Evolutionary conservation across 2,888 invertebrate genomes (phyloP).

Genomic region (Drymonia ruficornis): DNA sequence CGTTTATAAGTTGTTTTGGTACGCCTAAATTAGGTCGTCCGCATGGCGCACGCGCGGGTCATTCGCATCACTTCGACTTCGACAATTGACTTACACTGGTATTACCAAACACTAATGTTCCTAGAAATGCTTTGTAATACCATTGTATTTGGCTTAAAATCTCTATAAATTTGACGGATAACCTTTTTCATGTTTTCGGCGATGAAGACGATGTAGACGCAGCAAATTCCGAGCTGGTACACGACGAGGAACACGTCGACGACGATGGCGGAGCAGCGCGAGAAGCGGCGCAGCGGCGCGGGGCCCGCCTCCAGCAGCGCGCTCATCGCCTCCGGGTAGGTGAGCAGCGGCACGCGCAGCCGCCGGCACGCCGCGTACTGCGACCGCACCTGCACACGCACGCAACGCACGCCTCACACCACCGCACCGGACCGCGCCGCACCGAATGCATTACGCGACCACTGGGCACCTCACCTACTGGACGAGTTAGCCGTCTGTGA

Average conservation of each 20-base stretch:
- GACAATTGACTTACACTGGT: no score
- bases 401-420: not conserved
- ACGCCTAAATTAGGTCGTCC: no score
- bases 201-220: conserved; percentile 97
- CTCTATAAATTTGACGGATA: no score
- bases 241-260: conserved; percentile 89
- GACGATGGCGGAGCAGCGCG: conserved; percentile 84
- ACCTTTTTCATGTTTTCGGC: conserved; percentile 92
- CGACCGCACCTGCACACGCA: conserved; percentile 65
- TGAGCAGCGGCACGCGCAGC: conserved; percentile 88
- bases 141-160: no score
- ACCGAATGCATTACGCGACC: no score
- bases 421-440: not conserved
- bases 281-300: conserved; percentile 83
- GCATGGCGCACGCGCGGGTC: no score
- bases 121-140: no score
- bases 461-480: no score
- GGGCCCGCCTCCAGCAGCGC: conserved; percentile 92
- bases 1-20: no score
- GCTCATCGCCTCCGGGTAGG: conserved; percentile 94
- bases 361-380: conserved; percentile 86
- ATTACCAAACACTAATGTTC: no score
- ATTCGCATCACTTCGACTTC: no score
- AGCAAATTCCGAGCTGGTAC: conserved; percentile 97
- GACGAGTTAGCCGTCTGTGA: no score